A percentile compares a stretch with the other conserved stretches of the same genome.
Conservation (phyloP, 2,797 vertebrate genomes). For the Sorex maritimensis region DNA sequence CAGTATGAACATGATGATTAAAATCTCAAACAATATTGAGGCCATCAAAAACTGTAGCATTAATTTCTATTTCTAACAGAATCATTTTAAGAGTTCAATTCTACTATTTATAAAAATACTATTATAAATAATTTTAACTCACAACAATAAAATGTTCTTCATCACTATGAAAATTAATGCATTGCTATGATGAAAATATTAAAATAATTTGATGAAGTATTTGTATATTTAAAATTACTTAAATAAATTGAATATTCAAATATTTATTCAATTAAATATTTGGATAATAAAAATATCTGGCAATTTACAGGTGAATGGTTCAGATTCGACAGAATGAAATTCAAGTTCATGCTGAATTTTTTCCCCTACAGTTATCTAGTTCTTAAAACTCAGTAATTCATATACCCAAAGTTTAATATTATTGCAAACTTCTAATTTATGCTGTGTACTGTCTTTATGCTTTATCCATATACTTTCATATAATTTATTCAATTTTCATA, state of each 20-base stretch:
- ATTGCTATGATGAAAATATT: constrained; percentile 36
- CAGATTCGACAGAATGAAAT: neutral
- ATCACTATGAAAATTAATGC: neutral
- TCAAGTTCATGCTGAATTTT: constrained; percentile 13
- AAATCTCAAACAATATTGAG: neutral
- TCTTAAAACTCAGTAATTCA: constrained; percentile 34
- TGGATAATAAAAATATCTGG: constrained; percentile 8
- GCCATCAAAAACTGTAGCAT: neutral
- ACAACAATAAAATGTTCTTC: constrained; percentile 37
- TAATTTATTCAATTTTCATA: constrained; percentile 8
- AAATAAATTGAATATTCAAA: too few species aligned
- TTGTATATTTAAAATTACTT: constrained; percentile 14
- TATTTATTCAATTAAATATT: neutral
- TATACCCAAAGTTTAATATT: neutral
- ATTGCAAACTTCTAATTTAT: neutral
- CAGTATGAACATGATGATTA: neutral
- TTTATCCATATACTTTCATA: neutral
- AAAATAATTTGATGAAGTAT: neutral
- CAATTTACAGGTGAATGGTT: constrained; percentile 22
- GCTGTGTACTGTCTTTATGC: neutral
- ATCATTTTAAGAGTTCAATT: constrained; percentile 23
- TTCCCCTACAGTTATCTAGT: neutral
- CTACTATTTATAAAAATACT: neutral
- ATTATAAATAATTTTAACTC: constrained; percentile 7
- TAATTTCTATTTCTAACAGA: neutral